Conservation (phyloP, 2,888 invertebrate genomes). For the Brenthis ino region DNA sequence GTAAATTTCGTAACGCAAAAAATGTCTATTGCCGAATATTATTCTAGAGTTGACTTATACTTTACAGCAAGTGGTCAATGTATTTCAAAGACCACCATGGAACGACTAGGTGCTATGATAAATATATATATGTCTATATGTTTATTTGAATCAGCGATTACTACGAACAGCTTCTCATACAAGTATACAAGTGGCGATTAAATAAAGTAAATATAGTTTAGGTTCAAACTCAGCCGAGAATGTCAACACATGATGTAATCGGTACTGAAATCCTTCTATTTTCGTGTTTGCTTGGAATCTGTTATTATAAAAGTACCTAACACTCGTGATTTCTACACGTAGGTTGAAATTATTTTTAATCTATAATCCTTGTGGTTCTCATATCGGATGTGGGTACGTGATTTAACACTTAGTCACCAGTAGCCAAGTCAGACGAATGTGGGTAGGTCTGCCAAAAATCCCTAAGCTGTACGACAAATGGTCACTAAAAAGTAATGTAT, state of each 20-base stretch:
- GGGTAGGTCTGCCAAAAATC: conserved; percentile 30
- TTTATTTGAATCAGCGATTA: conserved; percentile 51
- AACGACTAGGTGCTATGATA: conserved; percentile 45
- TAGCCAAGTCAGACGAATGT: conserved; percentile 8
- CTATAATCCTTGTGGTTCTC: conserved; percentile 29
- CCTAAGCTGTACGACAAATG: conserved; percentile 20
- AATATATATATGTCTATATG: conserved; percentile 33
- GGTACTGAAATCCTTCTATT: conserved; percentile 66
- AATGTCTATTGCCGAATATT: not conserved
- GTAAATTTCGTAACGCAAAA: conserved; percentile 22
- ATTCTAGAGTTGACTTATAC: conserved; percentile 3
- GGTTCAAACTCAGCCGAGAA: conserved; percentile 53
- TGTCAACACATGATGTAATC: conserved; percentile 71
- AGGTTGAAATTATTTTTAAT: conserved; percentile 49
- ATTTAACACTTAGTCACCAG: conserved; percentile 32
- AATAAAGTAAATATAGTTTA: conserved; percentile 57
- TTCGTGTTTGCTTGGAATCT: conserved; percentile 58
- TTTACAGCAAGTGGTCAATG: conserved; percentile 31
- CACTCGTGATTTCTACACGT: conserved; percentile 48
- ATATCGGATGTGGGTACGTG: conserved; percentile 31
- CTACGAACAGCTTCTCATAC: conserved; percentile 59
- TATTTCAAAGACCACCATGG: conserved; percentile 32
- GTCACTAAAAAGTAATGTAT: conserved; percentile 16
- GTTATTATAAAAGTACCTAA: conserved; percentile 58
- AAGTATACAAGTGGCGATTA: conserved; percentile 56